These are phyloP conservation scores for Bellardia pandia DNA, from an alignment of 2,888 invertebrate genomes.

Conservation along the genomic window DNA sequence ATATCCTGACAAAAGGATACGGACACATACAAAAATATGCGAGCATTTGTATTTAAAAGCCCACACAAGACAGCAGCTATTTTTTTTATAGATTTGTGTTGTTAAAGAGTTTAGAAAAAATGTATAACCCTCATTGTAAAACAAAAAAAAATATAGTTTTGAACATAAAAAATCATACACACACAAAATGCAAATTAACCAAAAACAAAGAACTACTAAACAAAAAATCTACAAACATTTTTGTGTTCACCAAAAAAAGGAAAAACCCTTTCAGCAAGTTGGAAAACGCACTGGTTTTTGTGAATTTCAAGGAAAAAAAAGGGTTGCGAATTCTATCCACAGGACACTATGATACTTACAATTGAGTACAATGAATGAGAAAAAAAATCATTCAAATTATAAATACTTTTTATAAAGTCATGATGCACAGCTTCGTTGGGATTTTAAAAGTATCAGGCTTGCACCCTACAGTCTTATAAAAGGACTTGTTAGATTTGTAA, in stretches of 20 bases:
- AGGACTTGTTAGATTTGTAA: too few relatives aligned
- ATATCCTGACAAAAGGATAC: conserved; percentile 54
- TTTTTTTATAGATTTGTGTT: conserved; percentile 32
- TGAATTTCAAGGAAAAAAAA: conserved; percentile 74
- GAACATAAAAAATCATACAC: conserved; percentile 46
- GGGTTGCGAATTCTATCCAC: conserved; percentile 78
- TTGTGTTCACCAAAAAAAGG: conserved; percentile 66
- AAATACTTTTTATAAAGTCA: conserved; percentile 65
- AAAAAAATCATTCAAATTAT: conserved; percentile 60
- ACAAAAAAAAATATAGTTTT: conserved; percentile 50
- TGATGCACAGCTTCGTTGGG: conserved; percentile 55
- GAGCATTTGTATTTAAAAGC: conserved; percentile 69
- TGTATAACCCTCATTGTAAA: conserved; percentile 27
- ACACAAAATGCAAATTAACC: conserved; percentile 83
- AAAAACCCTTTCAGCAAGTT: conserved; percentile 77
- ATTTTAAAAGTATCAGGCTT: not conserved
- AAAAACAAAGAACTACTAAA: conserved; percentile 71
- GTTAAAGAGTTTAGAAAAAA: conserved; percentile 41
- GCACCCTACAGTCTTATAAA: conserved; percentile 14
- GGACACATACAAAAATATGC: conserved; percentile 38
- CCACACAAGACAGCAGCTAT: conserved; percentile 63
- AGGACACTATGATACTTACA: conserved; percentile 55
- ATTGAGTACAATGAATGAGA: conserved; percentile 48
- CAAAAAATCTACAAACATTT: conserved; percentile 72
- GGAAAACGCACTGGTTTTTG: conserved; percentile 37